Base-by-base conservation (phyloP, 2,113 vertebrate species). In the Platycercus adscitus region DNA sequence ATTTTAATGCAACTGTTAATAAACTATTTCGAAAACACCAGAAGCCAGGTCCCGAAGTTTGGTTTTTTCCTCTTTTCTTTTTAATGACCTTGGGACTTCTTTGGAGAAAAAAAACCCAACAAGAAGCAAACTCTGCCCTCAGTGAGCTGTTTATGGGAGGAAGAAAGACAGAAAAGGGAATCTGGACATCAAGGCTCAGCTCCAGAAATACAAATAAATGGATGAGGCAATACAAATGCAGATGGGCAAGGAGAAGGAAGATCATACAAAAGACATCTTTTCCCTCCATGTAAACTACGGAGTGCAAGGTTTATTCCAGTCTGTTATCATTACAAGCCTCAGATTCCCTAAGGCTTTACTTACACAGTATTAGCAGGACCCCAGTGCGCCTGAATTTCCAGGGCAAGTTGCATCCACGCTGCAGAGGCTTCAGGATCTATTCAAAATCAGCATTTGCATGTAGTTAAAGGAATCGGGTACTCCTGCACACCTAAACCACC, bases 41-140 rank as follows among this genome's bases (percentile, higher is more conserved):
- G 56, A 71, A 85, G 9, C 10, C 16, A 76, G 49, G 76, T 25
- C 10, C 25, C 31, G 11, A 66, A 81, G 13, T 23, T 19, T 37
- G 41, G 2, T 2, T 46, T 46, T 23, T 58, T 35, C 14, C 18
- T 49, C 49, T 35, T 25, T 70, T 28, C 56, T 58, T 35, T 58
- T 24, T 58, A 58, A 35, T 35, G 56, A 58, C 21, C 53, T 47
- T 56, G 25, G 10, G 37, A 29, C 15, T 44, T 75, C 21, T 53
- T 49, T 9, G 16, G 6, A 2, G 4, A n/a, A 53, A 2, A n/a
- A 53, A 2, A 7, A 44, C 10, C 0, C 12, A 55, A 19, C 8
- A 52, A 20, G 4, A 89, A 78, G 15, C 6, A 66, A 92, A 63
- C 33, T 53, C 15, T 58, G 21, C 9, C 33, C 15, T 69, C 33